Evolutionary conservation across 2,888 invertebrate species (phyloP).

Genomic region (Tanytarsus gracilentus): DNA sequence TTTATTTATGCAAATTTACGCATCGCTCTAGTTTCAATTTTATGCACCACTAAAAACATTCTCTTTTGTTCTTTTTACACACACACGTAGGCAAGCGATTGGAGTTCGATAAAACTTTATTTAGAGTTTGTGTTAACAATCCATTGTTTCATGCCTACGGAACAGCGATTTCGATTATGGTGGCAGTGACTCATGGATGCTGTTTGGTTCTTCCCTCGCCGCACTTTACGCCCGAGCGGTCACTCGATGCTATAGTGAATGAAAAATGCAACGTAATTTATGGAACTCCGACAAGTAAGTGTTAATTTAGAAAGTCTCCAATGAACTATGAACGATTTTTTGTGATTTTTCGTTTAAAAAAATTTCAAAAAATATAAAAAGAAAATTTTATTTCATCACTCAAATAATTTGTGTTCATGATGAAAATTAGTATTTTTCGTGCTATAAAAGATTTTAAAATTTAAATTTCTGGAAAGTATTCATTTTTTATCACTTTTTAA

Average conservation of each 20-base stretch:
- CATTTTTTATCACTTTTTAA: not conserved
- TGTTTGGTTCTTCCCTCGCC: constrained; percentile 53
- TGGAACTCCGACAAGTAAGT: constrained; percentile 66
- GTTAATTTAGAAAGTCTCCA: too few species aligned
- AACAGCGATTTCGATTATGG: constrained; percentile 52
- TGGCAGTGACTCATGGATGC: constrained; percentile 50
- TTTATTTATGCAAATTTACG: not conserved
- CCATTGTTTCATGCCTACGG: constrained; percentile 81
- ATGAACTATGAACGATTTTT: too few species aligned
- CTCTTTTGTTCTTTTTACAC: constrained; percentile 45
- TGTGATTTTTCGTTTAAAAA: not conserved
- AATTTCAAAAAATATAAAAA: too few species aligned
- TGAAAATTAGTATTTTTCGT: too few species aligned
- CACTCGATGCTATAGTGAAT: constrained; percentile 53
- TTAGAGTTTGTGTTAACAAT: constrained; percentile 53
- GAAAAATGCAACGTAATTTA: constrained; percentile 62
- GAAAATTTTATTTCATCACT: too few species aligned
- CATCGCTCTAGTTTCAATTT: not conserved
- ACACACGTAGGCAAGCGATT: constrained; percentile 44
- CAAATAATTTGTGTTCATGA: too few species aligned
- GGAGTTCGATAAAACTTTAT: constrained; percentile 40
- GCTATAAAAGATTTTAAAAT: too few species aligned
- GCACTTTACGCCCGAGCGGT: constrained; percentile 52
- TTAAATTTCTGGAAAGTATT: too few species aligned
- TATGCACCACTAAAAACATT: constrained; percentile 36